Conservation (phyloP, 2,113 vertebrate genomes). For the Phyllopteryx taeniolatus region DNA sequence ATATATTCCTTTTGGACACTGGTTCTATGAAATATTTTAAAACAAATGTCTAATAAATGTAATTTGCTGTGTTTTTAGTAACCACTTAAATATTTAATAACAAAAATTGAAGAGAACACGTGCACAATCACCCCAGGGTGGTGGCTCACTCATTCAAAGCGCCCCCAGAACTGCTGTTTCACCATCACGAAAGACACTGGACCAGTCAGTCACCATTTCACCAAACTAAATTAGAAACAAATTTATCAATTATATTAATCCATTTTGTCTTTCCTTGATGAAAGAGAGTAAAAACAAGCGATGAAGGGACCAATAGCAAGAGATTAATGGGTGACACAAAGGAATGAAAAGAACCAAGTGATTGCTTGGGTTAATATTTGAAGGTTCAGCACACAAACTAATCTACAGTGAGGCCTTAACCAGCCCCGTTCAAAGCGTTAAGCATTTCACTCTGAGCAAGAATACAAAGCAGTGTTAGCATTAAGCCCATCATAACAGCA, state of each 20-base stretch:
- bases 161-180: neutral
- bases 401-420: constrained; percentile 27
- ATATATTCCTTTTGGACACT: no score
- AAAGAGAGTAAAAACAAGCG: constrained; percentile 30
- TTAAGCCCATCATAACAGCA: constrained; percentile 3
- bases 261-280: constrained; percentile 6
- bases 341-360: constrained; percentile 54
- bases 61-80: neutral
- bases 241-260: neutral
- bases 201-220: neutral
- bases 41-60: neutral
- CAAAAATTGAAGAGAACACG: neutral
- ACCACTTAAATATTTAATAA: neutral
- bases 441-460: constrained; percentile 1
- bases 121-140: neutral
- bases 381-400: constrained; percentile 65
- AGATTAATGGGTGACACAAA: constrained; percentile 48
- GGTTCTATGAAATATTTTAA: no score
- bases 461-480: neutral
- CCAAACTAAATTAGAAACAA: neutral
- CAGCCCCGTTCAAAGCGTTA: neutral
- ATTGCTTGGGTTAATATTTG: constrained; percentile 77
- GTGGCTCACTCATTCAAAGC: neutral
- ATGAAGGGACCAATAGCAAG: constrained; percentile 21
- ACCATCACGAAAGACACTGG: neutral